Percentiles rank a stretch among this genome's conserved stretches.
Evolutionary conservation across 1,140 invertebrate genomes (phyloP).

Genomic region (Heliothis subflexa): DNA sequence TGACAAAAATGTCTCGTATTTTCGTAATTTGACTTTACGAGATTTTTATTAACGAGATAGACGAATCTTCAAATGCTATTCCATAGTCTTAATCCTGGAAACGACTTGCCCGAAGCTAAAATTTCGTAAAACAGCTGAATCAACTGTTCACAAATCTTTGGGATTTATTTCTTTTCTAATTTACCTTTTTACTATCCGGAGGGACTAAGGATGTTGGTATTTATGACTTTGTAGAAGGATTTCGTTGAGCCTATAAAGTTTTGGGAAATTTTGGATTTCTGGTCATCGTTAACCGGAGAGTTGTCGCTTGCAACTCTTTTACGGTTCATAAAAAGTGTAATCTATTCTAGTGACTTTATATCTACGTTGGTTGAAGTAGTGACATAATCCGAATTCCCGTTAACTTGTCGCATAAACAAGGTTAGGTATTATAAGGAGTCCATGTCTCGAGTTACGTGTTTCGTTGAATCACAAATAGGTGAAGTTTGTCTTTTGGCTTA

Average conservation of each 20-base stretch:
- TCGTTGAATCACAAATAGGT: conserved; percentile 40
- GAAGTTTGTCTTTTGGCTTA: not conserved
- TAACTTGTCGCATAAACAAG: conserved; percentile 32
- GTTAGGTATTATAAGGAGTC: conserved; percentile 30
- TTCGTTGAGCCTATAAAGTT: conserved; percentile 27
- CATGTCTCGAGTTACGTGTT: conserved; percentile 32
- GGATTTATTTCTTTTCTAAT: conserved; percentile 38
- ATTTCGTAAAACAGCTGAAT: conserved; percentile 29
- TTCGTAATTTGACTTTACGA: conserved; percentile 29
- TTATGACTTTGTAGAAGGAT: conserved; percentile 9
- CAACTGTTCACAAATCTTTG: conserved; percentile 23
- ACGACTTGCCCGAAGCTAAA: conserved; percentile 15
- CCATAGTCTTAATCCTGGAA: conserved; percentile 32
- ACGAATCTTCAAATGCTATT: conserved; percentile 15
- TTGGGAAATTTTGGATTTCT: conserved; percentile 3
- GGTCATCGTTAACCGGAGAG: not conserved
- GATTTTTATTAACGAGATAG: conserved; percentile 17
- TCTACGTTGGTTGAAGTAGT: conserved; percentile 3
- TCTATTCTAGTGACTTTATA: conserved; percentile 35
- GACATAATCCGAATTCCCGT: conserved; percentile 29
- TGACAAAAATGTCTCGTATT: conserved; percentile 20
- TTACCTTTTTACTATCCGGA: conserved; percentile 17
- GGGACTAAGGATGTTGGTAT: conserved; percentile 25
- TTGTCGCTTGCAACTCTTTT: conserved; percentile 24
- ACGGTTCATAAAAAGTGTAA: conserved; percentile 36